Base-by-base conservation (phyloP, 2,113 vertebrate species). In the Morone saxatilis region DNA sequence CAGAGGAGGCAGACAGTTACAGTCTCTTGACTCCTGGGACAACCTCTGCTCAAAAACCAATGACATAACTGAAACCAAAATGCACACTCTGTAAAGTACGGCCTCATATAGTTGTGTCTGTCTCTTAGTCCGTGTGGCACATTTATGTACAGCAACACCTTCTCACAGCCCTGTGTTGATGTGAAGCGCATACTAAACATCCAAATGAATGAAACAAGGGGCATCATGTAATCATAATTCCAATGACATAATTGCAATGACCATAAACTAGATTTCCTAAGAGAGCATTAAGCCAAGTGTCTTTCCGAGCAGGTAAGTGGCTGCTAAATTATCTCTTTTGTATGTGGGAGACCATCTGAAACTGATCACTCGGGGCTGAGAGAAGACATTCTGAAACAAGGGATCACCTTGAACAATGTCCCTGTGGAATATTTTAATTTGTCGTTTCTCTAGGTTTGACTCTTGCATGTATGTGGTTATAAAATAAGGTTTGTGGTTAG, bases 201-300 rank as follows among this genome's bases (percentile, higher is more conserved):
- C 56, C 25, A 36, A 12, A 36, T 31, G 25, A 16, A 31, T 36
- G 5, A 16, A 61, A 81, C 45, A 47, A 10, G 59, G 13, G 31
- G 22, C 40, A 65, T 71, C 31, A 71, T 50, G 25, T 8, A 57
- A 48, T 72, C 31, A 63, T 63, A n/a, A 59, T 51, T 57, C 59
- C 48, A 43, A 79, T 45, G 43, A 19, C 38, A 69, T 22, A 4
- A 45, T 17, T 17, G 50, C 43, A 61, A 8, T 71, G 67, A 76
- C 80, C 38, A 60, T 31, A 66, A 50, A 36, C 22, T 5, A 80
- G 61, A 84, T 80, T 80, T 84, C 80, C 81, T 8, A 3, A 48
- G 66, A 53, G 76, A 83, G 71, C 40, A 31, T 57, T 41, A 25
- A 57, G 65, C 16, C 12, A 60, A 36, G 22, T 51, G 57, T 40